Percentiles rank a stretch among this genome's conserved stretches.
These are phyloP conservation scores for Aplysia californica DNA, from an alignment of 1,140 invertebrate species.

Conservation along the genomic window DNA sequence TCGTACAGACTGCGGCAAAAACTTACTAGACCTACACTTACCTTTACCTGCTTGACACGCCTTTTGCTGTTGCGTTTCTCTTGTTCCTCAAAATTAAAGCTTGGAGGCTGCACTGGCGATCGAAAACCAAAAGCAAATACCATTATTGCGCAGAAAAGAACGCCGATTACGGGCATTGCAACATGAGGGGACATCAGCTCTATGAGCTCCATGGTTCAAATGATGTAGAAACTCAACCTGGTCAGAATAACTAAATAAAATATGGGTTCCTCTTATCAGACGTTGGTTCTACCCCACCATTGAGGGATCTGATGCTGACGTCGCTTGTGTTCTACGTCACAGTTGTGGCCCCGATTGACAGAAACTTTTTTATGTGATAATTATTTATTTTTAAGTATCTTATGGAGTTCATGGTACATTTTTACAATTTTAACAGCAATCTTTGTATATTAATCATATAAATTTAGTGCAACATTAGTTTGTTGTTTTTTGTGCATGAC, in stretches of 20 bases:
- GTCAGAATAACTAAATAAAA: too few relatives aligned
- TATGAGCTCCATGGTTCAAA: conserved; percentile 56
- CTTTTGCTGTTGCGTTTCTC: conserved; percentile 57
- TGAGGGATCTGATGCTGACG: conserved; percentile 24
- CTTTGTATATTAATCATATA: too few relatives aligned
- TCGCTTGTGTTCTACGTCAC: conserved; percentile 27
- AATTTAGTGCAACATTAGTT: too few relatives aligned
- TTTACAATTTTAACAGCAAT: too few relatives aligned
- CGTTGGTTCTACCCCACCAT: not conserved
- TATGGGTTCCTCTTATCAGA: not conserved
- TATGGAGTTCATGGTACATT: too few relatives aligned
- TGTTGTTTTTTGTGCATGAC: too few relatives aligned
- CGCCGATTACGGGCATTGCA: conserved; percentile 64
- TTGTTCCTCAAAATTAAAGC: conserved; percentile 64
- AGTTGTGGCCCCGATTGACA: too few relatives aligned
- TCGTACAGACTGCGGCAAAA: too few relatives aligned
- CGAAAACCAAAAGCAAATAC: conserved; percentile 69
- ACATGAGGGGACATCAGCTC: conserved; percentile 64
- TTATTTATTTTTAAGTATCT: too few relatives aligned
- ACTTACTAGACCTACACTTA: too few relatives aligned
- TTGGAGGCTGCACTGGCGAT: conserved; percentile 66
- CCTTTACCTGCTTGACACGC: conserved; percentile 52
- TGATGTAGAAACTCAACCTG: too few relatives aligned
- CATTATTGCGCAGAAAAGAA: conserved; percentile 65
- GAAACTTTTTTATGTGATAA: too few relatives aligned